Evolutionary conservation across 2,797 vertebrate species (phyloP), one percentile per base, ranked within the genome.

Genomic region (Chelon auratus): DNA sequence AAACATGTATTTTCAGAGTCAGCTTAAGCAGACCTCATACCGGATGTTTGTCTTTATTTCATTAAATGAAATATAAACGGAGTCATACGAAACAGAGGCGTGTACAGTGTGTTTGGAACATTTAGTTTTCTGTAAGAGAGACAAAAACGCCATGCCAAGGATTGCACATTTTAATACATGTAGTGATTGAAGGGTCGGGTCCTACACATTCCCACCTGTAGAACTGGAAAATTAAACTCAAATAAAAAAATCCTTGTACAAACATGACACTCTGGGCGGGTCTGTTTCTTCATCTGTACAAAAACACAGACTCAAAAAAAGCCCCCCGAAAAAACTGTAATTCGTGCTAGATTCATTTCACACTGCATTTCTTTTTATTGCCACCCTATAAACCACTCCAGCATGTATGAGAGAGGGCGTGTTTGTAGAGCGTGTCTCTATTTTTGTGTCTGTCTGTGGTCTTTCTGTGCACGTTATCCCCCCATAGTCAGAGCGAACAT

Each of bases 301-400:
- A 90, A 91, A 90, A 91, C 75, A 87, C 68, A 59, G 50, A 68
- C 84, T 82, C 75, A 62, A 70, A 81, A 89, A 91, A 22, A 22
- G 22, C 22, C 22, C 70, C 84, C 81, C 75, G 61, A 70, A 81
- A 89, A 43, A 12, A 83, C 59, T 64, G 69, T 73, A 80, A 90
- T 69, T 87, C 77, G 89, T 83, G 86, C 78, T 84, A 80, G 82
- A 83, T 92, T 85, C 70, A 87, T 89, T 92, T 89, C 62, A 85
- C 81, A 86, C 82, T 60, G 54, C 70, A 9, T 89, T 84, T 74
- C 72, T 10, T 91, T 93, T 93, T 91, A 93, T 85, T 86, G 75
- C 86, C 71, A 80, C 62, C 72, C 74, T 62, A 90, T 89, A 92
- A 93, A 92, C 83, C 66, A 85, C 56, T 75, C 80, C 62, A 75